Conservation (phyloP, 2,797 vertebrate genomes). For the Prunella strophiata region DNA sequence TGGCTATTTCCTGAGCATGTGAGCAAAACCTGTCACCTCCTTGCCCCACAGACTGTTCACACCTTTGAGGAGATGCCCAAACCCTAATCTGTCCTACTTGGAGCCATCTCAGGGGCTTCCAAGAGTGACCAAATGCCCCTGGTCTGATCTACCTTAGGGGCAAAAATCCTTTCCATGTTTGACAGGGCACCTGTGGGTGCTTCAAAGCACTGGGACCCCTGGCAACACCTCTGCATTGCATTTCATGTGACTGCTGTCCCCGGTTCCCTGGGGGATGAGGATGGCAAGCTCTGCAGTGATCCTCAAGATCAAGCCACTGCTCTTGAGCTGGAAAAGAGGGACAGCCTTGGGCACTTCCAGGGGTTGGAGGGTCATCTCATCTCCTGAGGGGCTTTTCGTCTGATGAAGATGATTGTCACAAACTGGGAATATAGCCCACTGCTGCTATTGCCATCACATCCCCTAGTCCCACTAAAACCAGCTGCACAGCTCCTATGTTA, state of each 20-base stretch:
- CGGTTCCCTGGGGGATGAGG: not conserved
- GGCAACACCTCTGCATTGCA: not conserved
- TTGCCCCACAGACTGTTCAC: not conserved
- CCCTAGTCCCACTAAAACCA: not conserved
- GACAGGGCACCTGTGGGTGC: not conserved
- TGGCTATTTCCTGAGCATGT: not conserved
- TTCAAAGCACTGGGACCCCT: not conserved
- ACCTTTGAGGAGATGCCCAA: not conserved
- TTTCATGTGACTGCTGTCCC: not conserved
- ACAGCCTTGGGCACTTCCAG: rapidly evolving
- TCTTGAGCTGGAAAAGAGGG: not conserved
- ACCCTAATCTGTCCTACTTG: not conserved
- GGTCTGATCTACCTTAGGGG: not conserved
- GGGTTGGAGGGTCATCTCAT: not conserved
- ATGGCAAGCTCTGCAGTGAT: not conserved
- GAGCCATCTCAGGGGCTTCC: not conserved
- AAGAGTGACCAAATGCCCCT: not conserved
- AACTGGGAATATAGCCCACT: not conserved
- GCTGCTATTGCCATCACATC: not conserved
- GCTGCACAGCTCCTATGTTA: not conserved
- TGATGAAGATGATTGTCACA: not conserved
- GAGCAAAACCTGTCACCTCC: not conserved
- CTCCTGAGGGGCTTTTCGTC: not conserved
- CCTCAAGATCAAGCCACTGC: not conserved
- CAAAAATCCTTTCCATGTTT: not conserved